These are phyloP conservation scores for Zingel zingel DNA, from an alignment of 2,113 vertebrate genomes.

Conservation along the genomic window DNA sequence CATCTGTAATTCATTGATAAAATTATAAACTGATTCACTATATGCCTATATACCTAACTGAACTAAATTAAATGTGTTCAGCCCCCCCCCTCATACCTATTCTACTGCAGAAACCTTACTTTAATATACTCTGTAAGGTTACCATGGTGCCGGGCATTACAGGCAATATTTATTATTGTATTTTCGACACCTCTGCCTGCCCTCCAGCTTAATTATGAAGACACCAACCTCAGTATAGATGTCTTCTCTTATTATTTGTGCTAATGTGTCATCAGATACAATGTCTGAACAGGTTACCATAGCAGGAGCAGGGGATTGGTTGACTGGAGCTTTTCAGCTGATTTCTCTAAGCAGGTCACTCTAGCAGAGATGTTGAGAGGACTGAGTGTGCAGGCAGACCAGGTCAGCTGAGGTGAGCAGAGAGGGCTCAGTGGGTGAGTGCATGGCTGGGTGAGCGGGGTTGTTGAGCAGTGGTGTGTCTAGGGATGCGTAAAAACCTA, in stretches of 20 bases:
- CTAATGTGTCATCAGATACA: constrained; percentile 10
- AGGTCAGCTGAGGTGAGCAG: constrained; percentile 38
- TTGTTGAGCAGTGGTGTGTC: constrained; percentile 18
- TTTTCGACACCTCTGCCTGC: constrained; percentile 34
- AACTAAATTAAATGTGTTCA: constrained; percentile 13
- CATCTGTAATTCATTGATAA: constrained; percentile 35
- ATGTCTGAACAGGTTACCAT: neutral
- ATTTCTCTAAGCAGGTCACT: constrained; percentile 37
- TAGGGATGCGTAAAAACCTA: constrained; percentile 39
- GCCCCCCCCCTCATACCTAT: neutral
- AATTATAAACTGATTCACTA: neutral
- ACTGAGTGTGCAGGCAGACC: constrained; percentile 7
- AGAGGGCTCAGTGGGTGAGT: constrained; percentile 18
- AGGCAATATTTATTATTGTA: constrained; percentile 7
- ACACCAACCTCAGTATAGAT: constrained; percentile 11
- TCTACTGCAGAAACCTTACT: neutral
- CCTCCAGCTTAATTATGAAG: constrained; percentile 28
- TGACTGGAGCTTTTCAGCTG: constrained; percentile 15
- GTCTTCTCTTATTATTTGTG: constrained; percentile 25
- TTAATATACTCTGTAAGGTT: constrained; percentile 16
- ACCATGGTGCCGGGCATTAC: constrained; percentile 4
- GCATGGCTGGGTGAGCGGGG: neutral
- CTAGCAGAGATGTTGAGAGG: constrained; percentile 15
- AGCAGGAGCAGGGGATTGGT: neutral
- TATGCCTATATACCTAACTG: neutral